Conservation (phyloP, 2,888 invertebrate genomes). For the Rhodophaea formosa region DNA sequence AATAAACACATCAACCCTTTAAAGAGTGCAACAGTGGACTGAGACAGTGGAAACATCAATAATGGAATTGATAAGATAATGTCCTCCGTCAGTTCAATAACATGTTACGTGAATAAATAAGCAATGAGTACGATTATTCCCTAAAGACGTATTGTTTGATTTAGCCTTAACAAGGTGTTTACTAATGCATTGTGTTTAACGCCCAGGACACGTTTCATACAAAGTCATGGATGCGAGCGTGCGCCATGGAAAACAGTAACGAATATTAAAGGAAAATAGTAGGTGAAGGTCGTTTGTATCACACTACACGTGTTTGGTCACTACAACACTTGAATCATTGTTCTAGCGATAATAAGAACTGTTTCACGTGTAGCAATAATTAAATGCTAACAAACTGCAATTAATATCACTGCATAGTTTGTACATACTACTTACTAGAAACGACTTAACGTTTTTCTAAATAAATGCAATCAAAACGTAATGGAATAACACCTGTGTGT, state of each 20-base stretch:
- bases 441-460: neutral
- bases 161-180: constrained; percentile 21
- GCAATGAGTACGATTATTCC: constrained; percentile 35
- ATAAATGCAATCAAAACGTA: constrained; percentile 13
- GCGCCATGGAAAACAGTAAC: constrained; percentile 39
- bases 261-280: constrained; percentile 36
- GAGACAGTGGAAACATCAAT: constrained; percentile 54
- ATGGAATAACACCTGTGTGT: constrained; percentile 6
- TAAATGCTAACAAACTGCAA: constrained; percentile 23
- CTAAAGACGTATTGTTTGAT: constrained; percentile 33
- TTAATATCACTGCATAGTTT: constrained; percentile 9
- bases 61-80: constrained; percentile 68
- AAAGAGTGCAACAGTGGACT: constrained; percentile 41
- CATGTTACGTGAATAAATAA: constrained; percentile 49
- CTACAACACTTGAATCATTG: constrained; percentile 22
- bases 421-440: neutral
- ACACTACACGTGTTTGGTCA: constrained; percentile 22
- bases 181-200: constrained; percentile 18
- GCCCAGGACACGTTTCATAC: constrained; percentile 21
- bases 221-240: constrained; percentile 23
- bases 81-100: constrained; percentile 60
- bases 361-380: constrained; percentile 25
- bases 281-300: constrained; percentile 46
- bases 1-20: constrained; percentile 30
- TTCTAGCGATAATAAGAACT: constrained; percentile 20